Base-by-base conservation (phyloP, 2,113 vertebrate genomes). In the Dasypus novemcinctus region DNA sequence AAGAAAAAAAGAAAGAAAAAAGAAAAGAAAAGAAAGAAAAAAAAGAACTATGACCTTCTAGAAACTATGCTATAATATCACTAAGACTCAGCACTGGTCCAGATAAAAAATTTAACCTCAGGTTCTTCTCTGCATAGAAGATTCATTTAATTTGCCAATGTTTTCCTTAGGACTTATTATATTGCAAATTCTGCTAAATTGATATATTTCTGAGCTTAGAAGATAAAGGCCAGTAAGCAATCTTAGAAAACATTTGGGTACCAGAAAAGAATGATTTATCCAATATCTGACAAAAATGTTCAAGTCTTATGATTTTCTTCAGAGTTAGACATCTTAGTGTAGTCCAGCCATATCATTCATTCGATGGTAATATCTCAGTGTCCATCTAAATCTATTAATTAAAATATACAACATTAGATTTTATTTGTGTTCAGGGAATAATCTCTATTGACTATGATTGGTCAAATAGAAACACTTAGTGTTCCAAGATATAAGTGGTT, bases 171-270 rank as follows among this genome's bases (percentile, higher is more conserved):
- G 57, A 41, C 1, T 15, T 74, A 69, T 33, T 2, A 80, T 63
- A 86, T 23, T 95, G 38, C 29, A 93, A 54, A 63, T 88, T 83
- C 72, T 94, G 95, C 25, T 75, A 54, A 59, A 74, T 84, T 90
- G 68, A 54, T 74, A 49, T 90, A 76, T 15, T 85, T 92, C 49
- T 76, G 41, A 93, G 15, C 2, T 36, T 93, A 13, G 43, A 83
- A 81, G 52, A 43, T 79, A 66, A 20, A 96, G 38, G 29, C 5
- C 43, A 88, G 41, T 85, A 81, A 92, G 38, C 27, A 43, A 2
- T 87, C 46, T 95, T 92, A 87, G 41, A 63, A 83, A 87, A 80
- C 33, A 61, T 74, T 66, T 78, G 18, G 8, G 80, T 78, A 83
- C 46, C 9, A 38, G 23, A 13, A 15, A 64, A 72, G 27, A 79